These are phyloP conservation scores for Rhyzopertha dominica DNA, from an alignment of 1,140 invertebrate genomes.

Conservation along the genomic window DNA sequence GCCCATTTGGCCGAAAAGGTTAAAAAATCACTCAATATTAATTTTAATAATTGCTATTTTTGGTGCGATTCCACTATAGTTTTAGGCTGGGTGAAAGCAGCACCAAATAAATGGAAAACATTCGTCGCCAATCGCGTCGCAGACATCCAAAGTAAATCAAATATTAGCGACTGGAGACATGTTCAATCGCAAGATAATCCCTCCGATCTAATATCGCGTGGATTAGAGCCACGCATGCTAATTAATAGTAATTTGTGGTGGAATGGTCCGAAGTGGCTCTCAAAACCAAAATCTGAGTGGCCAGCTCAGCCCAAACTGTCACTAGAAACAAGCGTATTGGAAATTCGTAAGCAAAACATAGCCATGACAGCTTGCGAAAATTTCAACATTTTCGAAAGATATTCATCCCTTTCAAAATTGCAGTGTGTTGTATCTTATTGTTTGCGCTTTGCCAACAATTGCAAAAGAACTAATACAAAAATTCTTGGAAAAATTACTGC, in stretches of 20 bases:
- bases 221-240: constrained; percentile 17
- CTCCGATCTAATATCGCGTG: constrained; percentile 43
- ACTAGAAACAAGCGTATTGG: not conserved
- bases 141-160: constrained; percentile 34
- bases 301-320: not conserved
- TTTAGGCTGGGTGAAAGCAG: constrained; percentile 41
- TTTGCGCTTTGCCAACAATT: constrained; percentile 9
- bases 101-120: constrained; percentile 33
- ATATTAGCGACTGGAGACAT: constrained; percentile 42
- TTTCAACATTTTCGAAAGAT: constrained; percentile 3
- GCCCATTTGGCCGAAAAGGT: constrained; percentile 26
- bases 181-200: constrained; percentile 44
- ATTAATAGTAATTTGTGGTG: constrained; percentile 32
- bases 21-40: constrained; percentile 21
- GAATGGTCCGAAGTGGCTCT: constrained; percentile 29
- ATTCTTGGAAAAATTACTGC: not conserved
- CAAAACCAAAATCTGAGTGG: not conserved
- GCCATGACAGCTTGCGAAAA: too few relatives aligned
- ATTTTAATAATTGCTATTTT: constrained; percentile 29
- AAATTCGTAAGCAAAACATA: constrained; percentile 2
- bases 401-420: constrained; percentile 8
- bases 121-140: constrained; percentile 45
- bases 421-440: constrained; percentile 8
- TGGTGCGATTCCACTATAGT: constrained; percentile 47
- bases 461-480: not conserved